These are phyloP conservation scores for Prinia subflava DNA, from an alignment of 2,113 vertebrate genomes.

Conservation along the genomic window DNA sequence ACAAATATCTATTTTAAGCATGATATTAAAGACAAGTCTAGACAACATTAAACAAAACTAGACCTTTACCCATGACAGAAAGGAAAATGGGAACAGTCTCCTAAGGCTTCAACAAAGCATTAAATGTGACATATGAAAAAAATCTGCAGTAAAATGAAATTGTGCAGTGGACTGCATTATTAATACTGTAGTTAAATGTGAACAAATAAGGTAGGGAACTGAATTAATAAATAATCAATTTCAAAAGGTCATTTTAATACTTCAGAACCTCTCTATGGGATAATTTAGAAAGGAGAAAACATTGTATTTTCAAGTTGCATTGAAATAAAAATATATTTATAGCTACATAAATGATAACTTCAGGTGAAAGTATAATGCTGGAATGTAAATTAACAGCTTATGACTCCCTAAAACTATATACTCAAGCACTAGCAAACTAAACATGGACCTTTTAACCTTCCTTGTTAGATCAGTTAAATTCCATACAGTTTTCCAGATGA, in stretches of 20 bases:
- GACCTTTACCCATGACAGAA: not conserved
- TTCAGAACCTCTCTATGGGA: not conserved
- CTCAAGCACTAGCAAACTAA: not conserved
- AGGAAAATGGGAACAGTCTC: slow-evolving; percentile 24
- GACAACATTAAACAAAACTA: slow-evolving; percentile 16
- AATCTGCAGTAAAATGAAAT: slow-evolving; percentile 33
- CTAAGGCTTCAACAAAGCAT: slow-evolving; percentile 5
- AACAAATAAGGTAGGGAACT: slow-evolving; percentile 43
- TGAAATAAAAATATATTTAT: not conserved
- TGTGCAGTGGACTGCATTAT: slow-evolving; percentile 9
- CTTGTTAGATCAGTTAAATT: not conserved
- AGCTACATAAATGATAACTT: not conserved
- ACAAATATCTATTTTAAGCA: not conserved
- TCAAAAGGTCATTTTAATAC: slow-evolving; percentile 40
- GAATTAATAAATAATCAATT: slow-evolving; percentile 47
- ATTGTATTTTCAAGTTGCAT: not conserved
- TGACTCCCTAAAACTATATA: not conserved
- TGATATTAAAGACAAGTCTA: not conserved
- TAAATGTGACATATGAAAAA: slow-evolving; percentile 21
- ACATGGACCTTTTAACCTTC: not conserved
- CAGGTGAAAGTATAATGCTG: not conserved
- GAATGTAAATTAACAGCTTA: not conserved
- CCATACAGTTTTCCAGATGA: not conserved
- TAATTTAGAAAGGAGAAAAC: slow-evolving; percentile 20
- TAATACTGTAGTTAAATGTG: slow-evolving; percentile 49